These are phyloP conservation scores for Actenoides hombroni DNA, from an alignment of 2,113 vertebrate genomes.

Conservation along the genomic window DNA sequence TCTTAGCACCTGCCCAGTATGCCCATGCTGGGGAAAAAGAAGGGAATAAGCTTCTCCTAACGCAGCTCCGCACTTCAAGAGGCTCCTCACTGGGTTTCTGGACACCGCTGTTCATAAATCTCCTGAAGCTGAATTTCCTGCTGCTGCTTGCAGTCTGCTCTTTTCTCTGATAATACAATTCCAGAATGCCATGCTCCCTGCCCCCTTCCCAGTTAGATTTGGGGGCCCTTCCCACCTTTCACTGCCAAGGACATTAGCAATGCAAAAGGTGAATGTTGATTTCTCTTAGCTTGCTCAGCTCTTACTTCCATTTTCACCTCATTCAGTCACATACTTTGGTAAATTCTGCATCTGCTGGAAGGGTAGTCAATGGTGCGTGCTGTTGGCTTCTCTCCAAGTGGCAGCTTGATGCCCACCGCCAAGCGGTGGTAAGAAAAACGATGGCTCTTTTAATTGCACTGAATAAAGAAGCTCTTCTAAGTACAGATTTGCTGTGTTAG, in stretches of 20 bases:
- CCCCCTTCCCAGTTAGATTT: neutral
- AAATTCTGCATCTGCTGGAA: neutral
- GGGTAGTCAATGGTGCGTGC: neutral
- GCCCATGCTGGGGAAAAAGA: neutral
- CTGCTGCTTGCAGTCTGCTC: slow-evolving; percentile 35
- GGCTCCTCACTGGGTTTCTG: slow-evolving; percentile 34
- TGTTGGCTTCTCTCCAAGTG: slow-evolving; percentile 29
- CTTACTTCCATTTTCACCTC: neutral
- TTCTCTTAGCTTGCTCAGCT: neutral
- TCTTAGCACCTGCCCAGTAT: neutral
- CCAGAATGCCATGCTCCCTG: neutral
- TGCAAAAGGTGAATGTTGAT: neutral
- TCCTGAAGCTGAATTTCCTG: slow-evolving; percentile 23
- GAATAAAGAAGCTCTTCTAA: neutral
- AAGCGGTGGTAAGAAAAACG: neutral
- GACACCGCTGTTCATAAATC: slow-evolving; percentile 40
- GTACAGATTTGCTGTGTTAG: neutral
- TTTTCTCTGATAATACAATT: neutral
- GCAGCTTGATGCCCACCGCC: neutral
- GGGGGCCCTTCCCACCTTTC: neutral
- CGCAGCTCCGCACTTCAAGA: neutral
- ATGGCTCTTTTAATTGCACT: slow-evolving; percentile 24
- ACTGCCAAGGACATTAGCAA: neutral
- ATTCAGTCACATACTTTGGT: neutral
- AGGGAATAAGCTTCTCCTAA: neutral